A percentile compares a stretch with the other conserved stretches of the same genome.
These are phyloP conservation scores for Limonius californicus DNA, from an alignment of 1,140 invertebrate genomes.

Conservation along the genomic window DNA sequence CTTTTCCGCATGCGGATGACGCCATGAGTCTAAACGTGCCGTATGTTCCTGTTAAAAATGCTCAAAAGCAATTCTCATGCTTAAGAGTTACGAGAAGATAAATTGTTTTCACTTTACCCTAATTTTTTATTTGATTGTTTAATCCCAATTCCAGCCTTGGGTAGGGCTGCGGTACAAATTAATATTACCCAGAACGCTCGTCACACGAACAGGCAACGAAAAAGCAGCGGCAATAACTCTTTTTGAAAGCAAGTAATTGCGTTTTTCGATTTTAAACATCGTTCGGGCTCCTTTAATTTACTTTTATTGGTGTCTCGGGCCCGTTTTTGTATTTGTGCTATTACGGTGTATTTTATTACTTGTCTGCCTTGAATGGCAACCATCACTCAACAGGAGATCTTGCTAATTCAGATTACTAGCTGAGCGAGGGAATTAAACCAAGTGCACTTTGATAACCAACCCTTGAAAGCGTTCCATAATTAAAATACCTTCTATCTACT, in stretches of 20 bases:
- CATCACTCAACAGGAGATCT: background rate
- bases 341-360: background rate
- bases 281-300: slow-evolving; percentile 27
- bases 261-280: slow-evolving; percentile 29
- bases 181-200: slow-evolving; percentile 20
- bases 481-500: no score
- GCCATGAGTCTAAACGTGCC: background rate
- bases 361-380: background rate
- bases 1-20: background rate
- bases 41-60: background rate
- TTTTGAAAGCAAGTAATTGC: slow-evolving; percentile 22
- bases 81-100: slow-evolving; percentile 6
- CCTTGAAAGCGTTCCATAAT: no score
- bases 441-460: no score
- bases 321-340: slow-evolving; percentile 17
- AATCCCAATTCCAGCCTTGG: background rate
- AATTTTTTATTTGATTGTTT: slow-evolving; percentile 14
- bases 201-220: slow-evolving; percentile 25
- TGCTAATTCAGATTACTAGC: no score
- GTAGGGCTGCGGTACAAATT: slow-evolving; percentile 7
- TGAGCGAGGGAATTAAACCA: no score
- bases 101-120: slow-evolving; percentile 2
- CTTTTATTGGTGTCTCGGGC: slow-evolving; percentile 27
- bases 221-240: slow-evolving; percentile 20
- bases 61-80: background rate